Conservation (phyloP, 2,888 invertebrate species). For the Imbricaverruca yamaguchii region DNA sequence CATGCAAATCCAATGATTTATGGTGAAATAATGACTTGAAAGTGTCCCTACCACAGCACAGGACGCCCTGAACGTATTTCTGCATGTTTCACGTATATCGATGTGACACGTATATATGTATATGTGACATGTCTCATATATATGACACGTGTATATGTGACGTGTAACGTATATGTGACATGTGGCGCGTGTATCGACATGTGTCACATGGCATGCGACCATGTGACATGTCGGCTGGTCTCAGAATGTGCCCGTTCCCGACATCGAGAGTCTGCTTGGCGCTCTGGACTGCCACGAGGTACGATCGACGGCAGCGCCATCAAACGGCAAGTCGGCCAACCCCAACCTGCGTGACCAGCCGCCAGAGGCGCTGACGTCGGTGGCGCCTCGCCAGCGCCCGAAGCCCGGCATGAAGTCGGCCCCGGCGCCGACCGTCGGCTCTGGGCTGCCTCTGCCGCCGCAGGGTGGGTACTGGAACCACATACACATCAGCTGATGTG, state of each 20-base stretch:
- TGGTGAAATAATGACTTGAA: too few species aligned
- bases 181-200: too few species aligned
- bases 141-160: too few species aligned
- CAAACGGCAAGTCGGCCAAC: conserved; percentile 27
- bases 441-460: conserved; percentile 38
- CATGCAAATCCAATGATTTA: too few species aligned
- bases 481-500: too few species aligned
- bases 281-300: background rate
- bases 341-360: conserved; percentile 32
- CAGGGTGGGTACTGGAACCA: conserved; percentile 12
- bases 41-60: too few species aligned
- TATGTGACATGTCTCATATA: too few species aligned
- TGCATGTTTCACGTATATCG: too few species aligned
- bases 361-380: conserved; percentile 57
- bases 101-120: too few species aligned
- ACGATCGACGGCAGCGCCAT: conserved; percentile 23
- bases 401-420: conserved; percentile 47
- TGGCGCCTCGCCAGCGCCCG: conserved; percentile 72
- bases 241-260: conserved; percentile 24
- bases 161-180: too few species aligned
- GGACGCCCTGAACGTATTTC: too few species aligned
- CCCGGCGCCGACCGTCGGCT: conserved; percentile 32
- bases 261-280: background rate
- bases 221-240: background rate
- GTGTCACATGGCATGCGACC: too few species aligned